Evolutionary conservation across 2,113 vertebrate genomes (phyloP).

Genomic region (Neomonachus schauinslandi): DNA sequence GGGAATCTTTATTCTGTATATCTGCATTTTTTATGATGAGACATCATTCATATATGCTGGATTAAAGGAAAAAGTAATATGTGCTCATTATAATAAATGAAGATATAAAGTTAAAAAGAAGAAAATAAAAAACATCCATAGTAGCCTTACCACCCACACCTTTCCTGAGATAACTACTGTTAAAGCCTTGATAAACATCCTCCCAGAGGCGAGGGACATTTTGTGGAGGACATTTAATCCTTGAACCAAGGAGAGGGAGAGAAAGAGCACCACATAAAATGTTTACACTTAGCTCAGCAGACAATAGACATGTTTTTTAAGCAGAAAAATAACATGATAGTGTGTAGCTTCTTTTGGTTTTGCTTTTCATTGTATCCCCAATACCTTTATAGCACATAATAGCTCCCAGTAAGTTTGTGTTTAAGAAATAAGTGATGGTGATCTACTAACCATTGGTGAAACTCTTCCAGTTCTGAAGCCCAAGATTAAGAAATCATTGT

Average conservation of each 20-base stretch:
- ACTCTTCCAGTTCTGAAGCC: conserved; percentile 29
- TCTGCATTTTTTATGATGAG: not conserved
- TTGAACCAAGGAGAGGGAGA: not conserved
- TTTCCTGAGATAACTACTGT: not conserved
- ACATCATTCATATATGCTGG: not conserved
- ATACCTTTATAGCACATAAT: not conserved
- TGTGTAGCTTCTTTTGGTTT: not conserved
- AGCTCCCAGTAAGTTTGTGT: not conserved
- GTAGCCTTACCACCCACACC: not conserved
- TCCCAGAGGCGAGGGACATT: not conserved
- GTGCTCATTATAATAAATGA: conserved; percentile 6
- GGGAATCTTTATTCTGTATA: not conserved
- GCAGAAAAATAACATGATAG: not conserved
- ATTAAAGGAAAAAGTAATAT: conserved; percentile 7
- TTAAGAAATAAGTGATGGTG: conserved; percentile 9
- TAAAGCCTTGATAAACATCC: conserved; percentile 32
- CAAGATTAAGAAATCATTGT: conserved; percentile 31
- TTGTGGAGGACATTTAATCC: not conserved
- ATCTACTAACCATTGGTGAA: not conserved
- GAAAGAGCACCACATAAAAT: not conserved
- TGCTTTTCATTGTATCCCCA: not conserved
- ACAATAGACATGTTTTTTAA: not conserved
- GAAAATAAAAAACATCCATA: not conserved
- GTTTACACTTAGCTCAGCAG: not conserved
- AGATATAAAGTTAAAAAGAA: not conserved